Percentiles rank a stretch among this genome's conserved stretches.
Evolutionary conservation across 2,797 vertebrate genomes (phyloP).

Genomic region (Sebastolobus alascanus): DNA sequence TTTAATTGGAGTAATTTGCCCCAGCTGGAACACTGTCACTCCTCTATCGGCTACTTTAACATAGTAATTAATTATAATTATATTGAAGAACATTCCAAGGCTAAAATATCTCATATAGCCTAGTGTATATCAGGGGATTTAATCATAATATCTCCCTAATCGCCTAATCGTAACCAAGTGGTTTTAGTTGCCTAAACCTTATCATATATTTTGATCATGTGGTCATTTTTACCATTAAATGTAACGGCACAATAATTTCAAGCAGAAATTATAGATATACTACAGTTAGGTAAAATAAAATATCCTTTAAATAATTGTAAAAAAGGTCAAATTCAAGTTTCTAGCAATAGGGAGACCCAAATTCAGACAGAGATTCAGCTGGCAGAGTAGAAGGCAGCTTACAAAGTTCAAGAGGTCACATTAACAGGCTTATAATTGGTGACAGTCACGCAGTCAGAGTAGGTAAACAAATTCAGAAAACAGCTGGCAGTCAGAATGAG

Average conservation of each 20-base stretch:
- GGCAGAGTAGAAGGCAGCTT: neutral
- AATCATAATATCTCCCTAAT: neutral
- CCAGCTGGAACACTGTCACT: conserved; percentile 27
- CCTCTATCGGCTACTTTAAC: conserved; percentile 31
- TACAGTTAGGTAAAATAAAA: neutral
- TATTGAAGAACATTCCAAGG: conserved; percentile 7
- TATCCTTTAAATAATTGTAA: neutral
- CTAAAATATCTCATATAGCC: neutral
- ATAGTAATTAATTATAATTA: conserved; percentile 37
- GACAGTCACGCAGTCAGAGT: neutral
- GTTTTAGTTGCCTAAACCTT: neutral
- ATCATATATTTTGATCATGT: neutral
- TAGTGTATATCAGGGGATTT: neutral
- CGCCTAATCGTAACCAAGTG: neutral
- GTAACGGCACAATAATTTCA: too few species aligned
- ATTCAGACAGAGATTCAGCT: neutral
- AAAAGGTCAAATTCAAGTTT: neutral
- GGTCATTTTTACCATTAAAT: too few species aligned
- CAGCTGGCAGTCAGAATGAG: conserved; percentile 5
- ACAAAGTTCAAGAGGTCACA: conserved; percentile 15
- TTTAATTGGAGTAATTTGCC: conserved; percentile 58
- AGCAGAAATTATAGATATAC: too few species aligned
- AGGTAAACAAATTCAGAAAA: conserved; percentile 5
- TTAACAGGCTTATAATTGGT: conserved; percentile 13
- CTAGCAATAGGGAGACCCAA: neutral